Conservation (phyloP, 2,113 vertebrate genomes). For the Taurulus bubalis region DNA sequence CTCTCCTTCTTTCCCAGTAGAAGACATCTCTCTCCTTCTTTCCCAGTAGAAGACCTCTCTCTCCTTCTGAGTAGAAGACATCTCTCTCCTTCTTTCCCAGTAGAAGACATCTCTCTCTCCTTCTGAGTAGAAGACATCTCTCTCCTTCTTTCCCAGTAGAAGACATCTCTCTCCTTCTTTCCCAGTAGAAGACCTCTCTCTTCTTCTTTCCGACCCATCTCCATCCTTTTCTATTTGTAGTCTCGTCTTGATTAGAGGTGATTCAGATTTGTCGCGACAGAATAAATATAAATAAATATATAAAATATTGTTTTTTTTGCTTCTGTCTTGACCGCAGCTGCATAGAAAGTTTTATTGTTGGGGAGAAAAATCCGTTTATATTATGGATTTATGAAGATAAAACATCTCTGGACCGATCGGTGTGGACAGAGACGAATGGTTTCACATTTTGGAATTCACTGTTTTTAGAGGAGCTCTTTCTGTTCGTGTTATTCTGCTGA, state of each 20-base stretch:
- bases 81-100: no score
- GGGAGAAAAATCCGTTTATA: background rate
- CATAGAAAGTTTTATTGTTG: slow-evolving; percentile 1
- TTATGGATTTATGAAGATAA: slow-evolving; percentile 23
- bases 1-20: no score
- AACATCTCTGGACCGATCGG: background rate
- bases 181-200: no score
- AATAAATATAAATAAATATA: background rate
- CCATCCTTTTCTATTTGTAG: slow-evolving; percentile 20
- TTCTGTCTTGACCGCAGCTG: background rate
- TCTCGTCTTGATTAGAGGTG: slow-evolving; percentile 37
- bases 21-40: no score
- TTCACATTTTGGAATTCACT: slow-evolving; percentile 31
- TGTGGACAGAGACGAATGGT: slow-evolving; percentile 31
- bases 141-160: no score
- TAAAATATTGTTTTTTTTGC: background rate
- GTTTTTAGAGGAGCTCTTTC: background rate
- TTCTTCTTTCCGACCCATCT: no score
- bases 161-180: no score
- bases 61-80: no score
- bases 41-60: no score
- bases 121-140: no score
- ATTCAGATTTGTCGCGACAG: slow-evolving; percentile 9
- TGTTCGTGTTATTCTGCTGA: background rate
- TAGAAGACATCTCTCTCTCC: no score